These are phyloP conservation scores for Chloroclystis v-ata DNA, from an alignment of 2,888 invertebrate species.

Conservation along the genomic window DNA sequence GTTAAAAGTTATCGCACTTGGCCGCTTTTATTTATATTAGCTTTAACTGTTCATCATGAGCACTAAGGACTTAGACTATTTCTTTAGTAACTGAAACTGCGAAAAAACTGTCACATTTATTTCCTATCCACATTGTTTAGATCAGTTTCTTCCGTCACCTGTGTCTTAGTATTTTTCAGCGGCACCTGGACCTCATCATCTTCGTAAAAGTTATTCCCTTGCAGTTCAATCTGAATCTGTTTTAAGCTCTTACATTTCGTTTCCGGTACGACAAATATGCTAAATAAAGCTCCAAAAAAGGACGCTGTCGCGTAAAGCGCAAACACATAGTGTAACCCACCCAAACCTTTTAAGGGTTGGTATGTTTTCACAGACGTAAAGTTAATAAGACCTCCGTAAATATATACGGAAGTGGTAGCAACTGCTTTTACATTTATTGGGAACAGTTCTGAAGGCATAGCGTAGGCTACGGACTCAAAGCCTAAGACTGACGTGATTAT, in stretches of 20 bases:
- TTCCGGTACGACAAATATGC: conserved; percentile 67
- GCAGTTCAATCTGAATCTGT: conserved; percentile 73
- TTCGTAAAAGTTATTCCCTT: conserved; percentile 43
- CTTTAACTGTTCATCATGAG: no score
- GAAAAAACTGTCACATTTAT: no score
- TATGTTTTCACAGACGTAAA: conserved; percentile 70
- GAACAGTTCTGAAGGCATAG: conserved; percentile 75
- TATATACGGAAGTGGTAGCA: conserved; percentile 66
- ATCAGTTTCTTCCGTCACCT: conserved; percentile 1
- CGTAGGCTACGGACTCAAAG: conserved; percentile 64
- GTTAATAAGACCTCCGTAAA: conserved; percentile 62
- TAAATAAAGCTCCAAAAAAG: conserved; percentile 62
- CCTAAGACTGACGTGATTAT: conserved; percentile 55
- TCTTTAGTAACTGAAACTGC: no score
- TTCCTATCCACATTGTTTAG: conserved; percentile 1
- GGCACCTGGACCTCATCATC: conserved; percentile 26
- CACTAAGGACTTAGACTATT: no score
- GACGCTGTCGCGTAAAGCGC: conserved; percentile 62
- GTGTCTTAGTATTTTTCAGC: background rate
- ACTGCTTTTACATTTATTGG: conserved; percentile 76
- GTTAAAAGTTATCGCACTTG: no score
- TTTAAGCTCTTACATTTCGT: conserved; percentile 76
- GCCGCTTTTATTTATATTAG: no score
- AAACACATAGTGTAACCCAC: conserved; percentile 70
- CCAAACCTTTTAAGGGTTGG: conserved; percentile 60